Evolutionary conservation across 2,888 invertebrate species (phyloP).

Genomic region (Amphipyra tragopoginis): DNA sequence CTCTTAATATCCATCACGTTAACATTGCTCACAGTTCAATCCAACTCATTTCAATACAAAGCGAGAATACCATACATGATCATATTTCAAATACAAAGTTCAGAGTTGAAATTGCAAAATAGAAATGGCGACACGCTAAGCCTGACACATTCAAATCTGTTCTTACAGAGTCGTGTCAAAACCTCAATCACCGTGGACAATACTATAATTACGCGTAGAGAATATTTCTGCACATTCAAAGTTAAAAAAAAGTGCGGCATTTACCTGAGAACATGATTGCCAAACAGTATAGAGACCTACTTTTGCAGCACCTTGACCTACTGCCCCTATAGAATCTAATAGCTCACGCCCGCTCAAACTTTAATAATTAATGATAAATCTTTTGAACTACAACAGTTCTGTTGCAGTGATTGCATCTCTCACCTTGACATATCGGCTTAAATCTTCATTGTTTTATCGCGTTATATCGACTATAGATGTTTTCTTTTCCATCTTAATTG

Average conservation of each 20-base stretch:
- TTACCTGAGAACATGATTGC: constrained; percentile 59
- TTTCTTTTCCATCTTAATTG: constrained; percentile 27
- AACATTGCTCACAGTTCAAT: constrained; percentile 35
- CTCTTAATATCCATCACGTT: constrained; percentile 16
- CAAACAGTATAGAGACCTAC: constrained; percentile 59
- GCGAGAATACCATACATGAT: constrained; percentile 42
- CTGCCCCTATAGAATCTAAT: constrained; percentile 58
- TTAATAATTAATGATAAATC: constrained; percentile 53
- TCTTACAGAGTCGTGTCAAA: constrained; percentile 58
- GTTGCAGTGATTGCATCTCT: constrained; percentile 34
- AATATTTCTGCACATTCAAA: constrained; percentile 55
- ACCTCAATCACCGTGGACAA: constrained; percentile 64
- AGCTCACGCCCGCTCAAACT: constrained; percentile 50
- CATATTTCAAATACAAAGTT: constrained; percentile 50
- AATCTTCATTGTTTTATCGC: constrained; percentile 51
- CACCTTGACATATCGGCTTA: constrained; percentile 49
- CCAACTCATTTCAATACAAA: constrained; percentile 46
- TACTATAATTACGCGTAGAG: constrained; percentile 58
- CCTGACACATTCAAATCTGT: constrained; percentile 44
- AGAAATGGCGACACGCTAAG: constrained; percentile 45
- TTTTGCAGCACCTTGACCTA: constrained; percentile 60
- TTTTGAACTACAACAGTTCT: constrained; percentile 44
- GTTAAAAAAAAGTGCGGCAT: constrained; percentile 52
- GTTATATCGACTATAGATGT: constrained; percentile 17
- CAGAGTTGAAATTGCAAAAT: constrained; percentile 54